These are phyloP conservation scores for Tragelaphus imberbis DNA, from an alignment of 2,113 vertebrate genomes.

Conservation along the genomic window DNA sequence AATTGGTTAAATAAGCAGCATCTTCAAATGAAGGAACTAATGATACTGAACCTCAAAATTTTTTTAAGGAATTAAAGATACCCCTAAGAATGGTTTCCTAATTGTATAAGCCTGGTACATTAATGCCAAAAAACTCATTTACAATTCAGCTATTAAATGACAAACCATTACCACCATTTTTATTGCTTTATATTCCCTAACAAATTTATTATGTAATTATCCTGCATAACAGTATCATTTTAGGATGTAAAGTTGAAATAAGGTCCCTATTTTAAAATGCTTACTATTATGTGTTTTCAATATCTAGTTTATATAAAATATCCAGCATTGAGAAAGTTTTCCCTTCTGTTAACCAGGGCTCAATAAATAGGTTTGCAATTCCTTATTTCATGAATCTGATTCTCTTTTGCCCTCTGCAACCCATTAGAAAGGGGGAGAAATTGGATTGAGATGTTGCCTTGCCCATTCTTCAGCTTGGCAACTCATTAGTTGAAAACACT, in stretches of 20 bases:
- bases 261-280: slow-evolving; percentile 61
- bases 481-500: neutral
- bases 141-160: slow-evolving; percentile 80
- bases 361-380: neutral
- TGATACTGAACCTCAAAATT: slow-evolving; percentile 43
- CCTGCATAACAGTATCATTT: slow-evolving; percentile 63
- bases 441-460: rapidly evolving
- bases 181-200: slow-evolving; percentile 76
- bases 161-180: slow-evolving; percentile 78
- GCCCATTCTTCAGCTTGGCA: neutral
- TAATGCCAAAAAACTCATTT: slow-evolving; percentile 77
- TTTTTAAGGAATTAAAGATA: slow-evolving; percentile 68
- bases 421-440: neutral
- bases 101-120: slow-evolving; percentile 72
- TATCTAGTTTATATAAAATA: slow-evolving; percentile 12
- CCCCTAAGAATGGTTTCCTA: slow-evolving; percentile 72
- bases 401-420: neutral
- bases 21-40: slow-evolving; percentile 63
- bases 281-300: slow-evolving; percentile 48
- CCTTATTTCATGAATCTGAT: neutral
- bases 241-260: slow-evolving; percentile 69
- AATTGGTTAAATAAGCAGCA: neutral
- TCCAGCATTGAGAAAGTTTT: neutral
- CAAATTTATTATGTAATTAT: slow-evolving; percentile 81
- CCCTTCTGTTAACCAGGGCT: neutral